These are phyloP conservation scores for Drosophila subpulchrella DNA, from an alignment of 1,140 invertebrate genomes.

Conservation along the genomic window DNA sequence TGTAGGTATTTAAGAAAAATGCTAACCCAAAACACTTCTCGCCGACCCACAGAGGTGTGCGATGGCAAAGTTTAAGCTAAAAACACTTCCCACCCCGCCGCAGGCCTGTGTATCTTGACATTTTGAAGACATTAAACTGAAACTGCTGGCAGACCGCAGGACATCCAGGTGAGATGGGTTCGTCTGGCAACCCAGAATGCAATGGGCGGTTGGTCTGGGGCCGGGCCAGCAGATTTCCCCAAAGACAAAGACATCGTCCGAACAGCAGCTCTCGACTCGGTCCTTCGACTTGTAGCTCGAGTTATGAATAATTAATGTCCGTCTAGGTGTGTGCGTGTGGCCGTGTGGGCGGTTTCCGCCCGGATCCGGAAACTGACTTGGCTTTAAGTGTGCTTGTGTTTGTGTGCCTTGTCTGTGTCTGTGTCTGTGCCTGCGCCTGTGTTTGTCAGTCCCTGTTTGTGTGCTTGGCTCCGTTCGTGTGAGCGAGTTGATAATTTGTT, in stretches of 20 bases:
- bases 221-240: constrained; percentile 62
- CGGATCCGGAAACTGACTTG: constrained; percentile 48
- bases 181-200: background rate
- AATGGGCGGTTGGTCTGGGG: constrained; percentile 1
- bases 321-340: constrained; percentile 57
- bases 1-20: constrained; percentile 33
- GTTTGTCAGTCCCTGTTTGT: background rate
- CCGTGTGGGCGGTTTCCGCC: constrained; percentile 28
- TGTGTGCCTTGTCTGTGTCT: constrained; percentile 3
- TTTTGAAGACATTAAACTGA: constrained; percentile 77
- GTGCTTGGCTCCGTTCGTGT: constrained; percentile 53
- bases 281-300: constrained; percentile 58
- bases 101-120: constrained; percentile 63
- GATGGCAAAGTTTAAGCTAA: constrained; percentile 35
- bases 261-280: constrained; percentile 31
- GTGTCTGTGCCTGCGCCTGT: constrained; percentile 5
- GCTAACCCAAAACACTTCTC: constrained; percentile 22
- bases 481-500: constrained; percentile 81
- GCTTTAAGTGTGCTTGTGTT: constrained; percentile 18
- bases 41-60: constrained; percentile 10
- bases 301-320: constrained; percentile 81
- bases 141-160: constrained; percentile 63
- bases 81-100: constrained; percentile 11
- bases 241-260: constrained; percentile 66
- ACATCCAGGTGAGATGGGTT: constrained; percentile 15